Evolutionary conservation across 2,888 invertebrate genomes (phyloP), one percentile per base, ranked within the genome.

Genomic region (Coenonympha glycerion): DNA sequence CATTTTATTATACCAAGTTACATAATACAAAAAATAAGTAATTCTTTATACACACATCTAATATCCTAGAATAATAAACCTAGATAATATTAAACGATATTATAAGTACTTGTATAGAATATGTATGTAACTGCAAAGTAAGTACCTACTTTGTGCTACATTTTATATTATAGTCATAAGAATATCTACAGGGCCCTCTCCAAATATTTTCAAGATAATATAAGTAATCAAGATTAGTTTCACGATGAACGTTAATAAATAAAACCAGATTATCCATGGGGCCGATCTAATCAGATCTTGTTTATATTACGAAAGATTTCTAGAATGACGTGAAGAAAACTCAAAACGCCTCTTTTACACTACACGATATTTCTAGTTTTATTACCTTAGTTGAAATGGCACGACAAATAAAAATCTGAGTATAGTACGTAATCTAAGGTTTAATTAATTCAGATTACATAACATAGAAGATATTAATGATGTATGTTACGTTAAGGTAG

Each of bases 221-320:
- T 55, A 60, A 56, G 55, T 56, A 53, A 69, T 72, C 75, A 71
- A 66, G 67, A 69, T 74, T 55, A 65, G 65, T 63, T 63, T 61
- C 63, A 59, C 63, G 71, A 71, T 74, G 71, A 69, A 74, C 74
- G 72, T 67, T 71, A 76, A 80, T 83, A 83, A 83, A 85, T 80
- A 78, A 78, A 68, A 55, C 68, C 62, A 71, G 75, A 79, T 80
- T 76, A 79, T 79, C 77, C 67, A n/a, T 61, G 53, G 46, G 68
- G 69, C 63, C 66, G 68, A 78, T 82, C 76, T 82, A 79, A 84
- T 85, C 83, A 64, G 71, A 77, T 80, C 79, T 71, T 83, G 82
- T 85, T 82, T 79, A 80, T 80, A 79, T 73, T 75, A 71, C 69
- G 66, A 77, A 71, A 73, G 69, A 69, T 70, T 72, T 68, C 69